Conservation (phyloP, 1,140 invertebrate genomes). For the Lepidurus couesii region DNA sequence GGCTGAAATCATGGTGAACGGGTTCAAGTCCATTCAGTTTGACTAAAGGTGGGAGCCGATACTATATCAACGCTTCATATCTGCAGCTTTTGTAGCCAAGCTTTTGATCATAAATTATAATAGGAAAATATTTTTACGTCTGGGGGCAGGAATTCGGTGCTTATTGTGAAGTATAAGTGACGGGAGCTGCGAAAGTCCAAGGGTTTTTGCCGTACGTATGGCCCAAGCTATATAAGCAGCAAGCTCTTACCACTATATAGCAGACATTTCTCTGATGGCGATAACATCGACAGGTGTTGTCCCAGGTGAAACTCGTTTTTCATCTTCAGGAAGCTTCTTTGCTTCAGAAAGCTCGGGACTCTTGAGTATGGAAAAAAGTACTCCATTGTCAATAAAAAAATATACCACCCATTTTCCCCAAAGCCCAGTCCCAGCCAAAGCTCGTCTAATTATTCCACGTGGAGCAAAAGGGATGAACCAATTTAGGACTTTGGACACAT, state of each 20-base stretch:
- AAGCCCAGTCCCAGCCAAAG: neutral
- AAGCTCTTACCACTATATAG: constrained; percentile 1
- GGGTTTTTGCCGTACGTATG: neutral
- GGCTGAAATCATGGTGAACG: too few relatives aligned
- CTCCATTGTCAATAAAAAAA: neutral
- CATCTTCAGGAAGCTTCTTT: neutral
- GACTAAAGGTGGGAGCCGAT: too few relatives aligned
- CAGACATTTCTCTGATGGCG: neutral
- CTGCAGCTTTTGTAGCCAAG: neutral
- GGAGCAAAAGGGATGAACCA: neutral
- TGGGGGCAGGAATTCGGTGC: neutral
- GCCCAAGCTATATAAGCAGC: neutral
- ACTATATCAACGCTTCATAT: neutral
- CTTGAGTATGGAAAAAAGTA: neutral
- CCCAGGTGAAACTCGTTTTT: neutral
- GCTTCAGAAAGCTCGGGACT: neutral
- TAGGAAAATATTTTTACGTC: neutral
- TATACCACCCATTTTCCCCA: neutral
- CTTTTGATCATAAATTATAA: neutral
- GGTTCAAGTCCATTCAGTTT: too few relatives aligned
- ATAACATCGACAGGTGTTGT: constrained; percentile 18
- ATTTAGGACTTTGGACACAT: neutral
- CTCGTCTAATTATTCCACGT: neutral
- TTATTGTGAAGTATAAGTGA: constrained; percentile 12
- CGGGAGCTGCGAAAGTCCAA: neutral